Percentiles rank a stretch among this genome's conserved stretches.
These are phyloP conservation scores for Lucinisca nassula DNA, from an alignment of 2,888 invertebrate species.

Conservation along the genomic window DNA sequence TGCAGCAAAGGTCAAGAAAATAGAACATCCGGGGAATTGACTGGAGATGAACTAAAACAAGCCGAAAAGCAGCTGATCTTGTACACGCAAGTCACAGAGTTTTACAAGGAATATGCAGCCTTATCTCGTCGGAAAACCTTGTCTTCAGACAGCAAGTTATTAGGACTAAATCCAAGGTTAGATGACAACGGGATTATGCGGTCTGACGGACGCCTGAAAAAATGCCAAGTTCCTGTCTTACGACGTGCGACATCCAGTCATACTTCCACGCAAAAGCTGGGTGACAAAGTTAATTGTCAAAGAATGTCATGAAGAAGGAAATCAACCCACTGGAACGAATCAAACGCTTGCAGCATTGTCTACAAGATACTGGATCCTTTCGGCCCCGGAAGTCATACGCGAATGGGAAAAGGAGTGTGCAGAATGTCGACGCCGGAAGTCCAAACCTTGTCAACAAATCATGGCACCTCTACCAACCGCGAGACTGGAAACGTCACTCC, in stretches of 20 bases:
- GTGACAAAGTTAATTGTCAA: constrained; percentile 58
- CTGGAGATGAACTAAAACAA: constrained; percentile 25
- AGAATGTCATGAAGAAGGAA: constrained; percentile 49
- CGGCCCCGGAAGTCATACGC: constrained; percentile 37
- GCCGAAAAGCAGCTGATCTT: constrained; percentile 25
- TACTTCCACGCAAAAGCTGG: constrained; percentile 51
- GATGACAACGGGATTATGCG: constrained; percentile 46
- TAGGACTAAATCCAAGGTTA: constrained; percentile 35
- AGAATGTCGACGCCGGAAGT: constrained; percentile 31
- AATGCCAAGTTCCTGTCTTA: constrained; percentile 50
- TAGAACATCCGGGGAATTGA: constrained; percentile 2
- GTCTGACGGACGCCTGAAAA: constrained; percentile 11
- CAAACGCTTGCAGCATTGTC: constrained; percentile 45
- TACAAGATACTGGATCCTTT: constrained; percentile 40
- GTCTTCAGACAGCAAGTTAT: constrained; percentile 34
- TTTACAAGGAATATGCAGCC: constrained; percentile 10
- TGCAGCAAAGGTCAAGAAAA: not conserved
- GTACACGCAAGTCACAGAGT: constrained; percentile 6
- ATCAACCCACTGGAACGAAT: constrained; percentile 49
- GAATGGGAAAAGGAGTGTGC: constrained; percentile 45
- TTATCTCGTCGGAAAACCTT: not conserved
- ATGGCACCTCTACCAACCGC: constrained; percentile 51
- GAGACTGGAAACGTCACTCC: constrained; percentile 19
- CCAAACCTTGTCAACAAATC: constrained; percentile 36
- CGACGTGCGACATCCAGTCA: constrained; percentile 47